These are phyloP conservation scores for Seira musarum DNA, from an alignment of 2,888 invertebrate genomes.

Conservation along the genomic window DNA sequence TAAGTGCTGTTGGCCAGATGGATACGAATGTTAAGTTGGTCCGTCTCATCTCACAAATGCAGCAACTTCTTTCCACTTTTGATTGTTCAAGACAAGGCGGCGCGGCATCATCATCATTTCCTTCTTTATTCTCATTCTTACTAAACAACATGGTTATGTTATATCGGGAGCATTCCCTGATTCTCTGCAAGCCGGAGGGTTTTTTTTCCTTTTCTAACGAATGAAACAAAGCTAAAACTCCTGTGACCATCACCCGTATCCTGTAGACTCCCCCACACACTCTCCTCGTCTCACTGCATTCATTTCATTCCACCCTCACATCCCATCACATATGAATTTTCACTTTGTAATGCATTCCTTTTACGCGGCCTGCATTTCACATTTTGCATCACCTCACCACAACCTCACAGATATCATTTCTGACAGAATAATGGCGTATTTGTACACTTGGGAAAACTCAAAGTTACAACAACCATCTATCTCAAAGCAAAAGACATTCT, in stretches of 20 bases:
- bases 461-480: background rate
- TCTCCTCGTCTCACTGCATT: background rate
- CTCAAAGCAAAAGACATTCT: background rate
- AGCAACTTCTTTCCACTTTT: background rate
- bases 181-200: constrained; percentile 33
- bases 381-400: too few species aligned
- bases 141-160: too few species aligned
- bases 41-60: background rate
- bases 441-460: constrained; percentile 42
- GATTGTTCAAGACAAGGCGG: constrained; percentile 6
- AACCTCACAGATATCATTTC: constrained; percentile 7
- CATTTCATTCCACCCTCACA: background rate
- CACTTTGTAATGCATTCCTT: background rate
- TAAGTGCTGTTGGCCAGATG: background rate
- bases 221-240: constrained; percentile 14
- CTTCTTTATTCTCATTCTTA: background rate
- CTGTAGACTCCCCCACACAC: constrained; percentile 29
- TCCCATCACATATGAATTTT: background rate
- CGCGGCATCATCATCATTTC: background rate
- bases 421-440: constrained; percentile 33
- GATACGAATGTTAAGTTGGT: background rate
- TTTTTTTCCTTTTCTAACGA: constrained; percentile 34
- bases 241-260: constrained; percentile 48
- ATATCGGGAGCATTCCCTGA: background rate
- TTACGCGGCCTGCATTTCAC: background rate